Evolutionary conservation across 1,140 invertebrate species (phyloP).

Genomic region (Anadara kagoshimensis): DNA sequence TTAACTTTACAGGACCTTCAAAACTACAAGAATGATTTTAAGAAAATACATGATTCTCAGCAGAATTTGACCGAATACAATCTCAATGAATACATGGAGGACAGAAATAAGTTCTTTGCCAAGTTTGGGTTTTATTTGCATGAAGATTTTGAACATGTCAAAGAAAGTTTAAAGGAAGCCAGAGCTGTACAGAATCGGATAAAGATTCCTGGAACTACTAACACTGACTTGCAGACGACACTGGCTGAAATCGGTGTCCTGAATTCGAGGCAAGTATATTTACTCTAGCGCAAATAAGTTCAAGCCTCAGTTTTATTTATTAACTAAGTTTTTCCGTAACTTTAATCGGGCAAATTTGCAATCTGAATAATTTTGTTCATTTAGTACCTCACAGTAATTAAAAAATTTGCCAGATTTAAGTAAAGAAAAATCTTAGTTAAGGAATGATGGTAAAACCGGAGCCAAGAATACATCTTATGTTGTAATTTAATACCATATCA

Average conservation of each 20-base stretch:
- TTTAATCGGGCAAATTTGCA: too few species aligned
- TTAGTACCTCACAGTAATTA: too few species aligned
- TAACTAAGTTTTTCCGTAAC: too few species aligned
- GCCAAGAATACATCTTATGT: too few species aligned
- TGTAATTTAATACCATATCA: too few species aligned
- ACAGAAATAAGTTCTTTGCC: constrained; percentile 25
- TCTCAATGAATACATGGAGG: constrained; percentile 24
- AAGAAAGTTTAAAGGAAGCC: background rate
- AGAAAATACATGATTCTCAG: constrained; percentile 1
- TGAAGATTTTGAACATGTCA: background rate
- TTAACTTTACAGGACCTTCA: constrained; percentile 2
- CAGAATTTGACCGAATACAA: constrained; percentile 10
- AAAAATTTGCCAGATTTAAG: too few species aligned
- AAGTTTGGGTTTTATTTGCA: constrained; percentile 17
- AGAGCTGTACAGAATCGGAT: background rate
- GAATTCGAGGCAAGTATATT: constrained; percentile 3
- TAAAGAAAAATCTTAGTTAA: too few species aligned
- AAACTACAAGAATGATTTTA: background rate
- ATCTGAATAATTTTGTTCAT: too few species aligned
- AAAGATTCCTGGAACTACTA: background rate
- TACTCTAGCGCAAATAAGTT: background rate
- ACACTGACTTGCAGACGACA: background rate
- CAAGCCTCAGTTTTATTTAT: too few species aligned
- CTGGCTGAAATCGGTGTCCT: constrained; percentile 6
- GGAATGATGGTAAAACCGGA: too few species aligned